phyloP scores from a whole-genome alignment of 2,797 vertebrate genomes.

The Numenius phaeopus region DNA sequence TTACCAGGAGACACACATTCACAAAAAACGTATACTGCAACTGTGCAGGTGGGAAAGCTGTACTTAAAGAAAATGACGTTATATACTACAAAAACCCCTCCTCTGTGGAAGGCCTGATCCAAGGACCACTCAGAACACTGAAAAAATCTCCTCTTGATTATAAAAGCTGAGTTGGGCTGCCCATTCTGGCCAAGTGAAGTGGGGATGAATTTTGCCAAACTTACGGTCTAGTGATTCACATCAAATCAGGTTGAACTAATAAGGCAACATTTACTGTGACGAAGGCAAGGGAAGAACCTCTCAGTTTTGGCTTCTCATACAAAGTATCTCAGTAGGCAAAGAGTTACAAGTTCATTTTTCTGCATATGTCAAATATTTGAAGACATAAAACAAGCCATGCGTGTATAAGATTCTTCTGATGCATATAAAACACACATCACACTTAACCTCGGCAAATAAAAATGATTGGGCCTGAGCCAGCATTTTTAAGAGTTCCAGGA shows the following conservation, averaged over 20 bases:
- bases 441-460: constrained; percentile 20
- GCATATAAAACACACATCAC: background rate
- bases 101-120: background rate
- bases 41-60: background rate
- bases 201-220: background rate
- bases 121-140: background rate
- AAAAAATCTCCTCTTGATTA: background rate
- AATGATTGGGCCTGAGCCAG: background rate
- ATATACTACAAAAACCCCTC: rapidly evolving
- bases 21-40: background rate
- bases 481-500: constrained; percentile 17
- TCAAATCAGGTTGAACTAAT: background rate
- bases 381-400: constrained; percentile 1
- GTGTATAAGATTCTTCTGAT: background rate
- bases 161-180: background rate
- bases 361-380: background rate
- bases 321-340: background rate
- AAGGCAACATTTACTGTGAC: rapidly evolving
- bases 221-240: background rate
- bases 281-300: background rate
- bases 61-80: background rate
- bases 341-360: background rate
- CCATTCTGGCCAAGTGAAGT: background rate
- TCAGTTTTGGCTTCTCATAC: background rate
- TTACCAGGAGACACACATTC: background rate